Evolutionary conservation across 2,797 vertebrate genomes (phyloP), one percentile per base, ranked within the genome.

Genomic region (Knipowitschia caucasica): DNA sequence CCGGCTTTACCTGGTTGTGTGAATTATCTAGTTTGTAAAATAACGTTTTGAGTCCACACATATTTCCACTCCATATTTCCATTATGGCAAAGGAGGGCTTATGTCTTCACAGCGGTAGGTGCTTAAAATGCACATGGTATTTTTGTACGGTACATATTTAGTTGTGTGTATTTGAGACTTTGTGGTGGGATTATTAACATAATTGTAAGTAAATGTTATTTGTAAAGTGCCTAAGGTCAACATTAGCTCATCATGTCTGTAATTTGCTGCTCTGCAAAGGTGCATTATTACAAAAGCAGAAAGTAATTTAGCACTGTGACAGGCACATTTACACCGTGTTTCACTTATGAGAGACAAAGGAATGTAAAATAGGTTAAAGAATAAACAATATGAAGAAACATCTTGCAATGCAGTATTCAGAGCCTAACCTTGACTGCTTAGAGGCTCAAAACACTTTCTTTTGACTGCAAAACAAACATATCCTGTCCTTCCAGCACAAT

Each of bases 381-480:
- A 78, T 71, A 21, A 27, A 77, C 59, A 77, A 64, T 64, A 60
- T 56, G 56, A 46, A 60, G 52, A 60, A 76, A 69, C 64, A 56
- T 69, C 34, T 35, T 21, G 18, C 53, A 47, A 45, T 62, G 71
- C 49, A 55, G 57, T 67, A 70, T 80, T 81, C 67, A 77, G 47
- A 66, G 71, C 73, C 68, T 59, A 78, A 66, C 81, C 69, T 75
- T 77, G 62, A 78, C 72, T 74, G 74, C 74, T 79, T 46, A 56
- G 62, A 83, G 78, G 81, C 77, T 77, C 73, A 70, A 80, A 85
- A 81, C 67, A 76, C 76, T 82, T 82, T 64, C 64, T 78, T 82
- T 72, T 67, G 62, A 68, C 59, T 45, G 66, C 53, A 79, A 81
- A 78, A 78, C 78, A 83, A 85, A 81, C 78, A 74, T 54, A 66